phyloP scores from a whole-genome alignment of 2,113 vertebrate genomes.

The Zingel zingel region DNA sequence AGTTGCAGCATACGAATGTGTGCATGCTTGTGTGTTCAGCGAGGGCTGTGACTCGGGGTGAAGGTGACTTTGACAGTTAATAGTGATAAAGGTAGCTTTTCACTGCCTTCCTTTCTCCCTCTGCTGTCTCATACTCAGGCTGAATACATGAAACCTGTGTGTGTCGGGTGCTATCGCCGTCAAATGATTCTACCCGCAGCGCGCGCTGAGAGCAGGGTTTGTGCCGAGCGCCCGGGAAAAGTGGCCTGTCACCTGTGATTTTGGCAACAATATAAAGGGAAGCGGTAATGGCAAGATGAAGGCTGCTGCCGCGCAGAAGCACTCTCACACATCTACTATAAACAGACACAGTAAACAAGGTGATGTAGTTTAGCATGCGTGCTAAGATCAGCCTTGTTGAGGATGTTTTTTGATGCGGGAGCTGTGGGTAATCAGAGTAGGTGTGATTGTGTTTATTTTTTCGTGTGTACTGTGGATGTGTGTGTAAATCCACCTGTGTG shows the following conservation, averaged over 20 bases:
- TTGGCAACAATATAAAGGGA: conserved; percentile 81
- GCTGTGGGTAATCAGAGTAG: conserved; percentile 47
- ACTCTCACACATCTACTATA: conserved; percentile 50
- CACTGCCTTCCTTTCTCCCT: conserved; percentile 73
- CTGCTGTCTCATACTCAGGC: conserved; percentile 82
- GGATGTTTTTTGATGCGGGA: conserved; percentile 34
- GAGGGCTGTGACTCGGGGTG: conserved; percentile 39
- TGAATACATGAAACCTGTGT: conserved; percentile 84
- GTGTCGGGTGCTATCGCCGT: conserved; percentile 86
- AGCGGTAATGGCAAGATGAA: conserved; percentile 83
- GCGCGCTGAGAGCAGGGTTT: conserved; percentile 12
- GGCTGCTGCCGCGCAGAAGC: conserved; percentile 53
- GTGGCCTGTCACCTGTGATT: conserved; percentile 90
- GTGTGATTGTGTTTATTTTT: conserved; percentile 44
- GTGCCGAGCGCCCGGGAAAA: conserved; percentile 77
- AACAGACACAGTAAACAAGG: conserved; percentile 65
- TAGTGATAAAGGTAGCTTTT: conserved; percentile 80
- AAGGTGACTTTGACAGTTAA: conserved; percentile 89
- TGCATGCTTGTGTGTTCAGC: not conserved
- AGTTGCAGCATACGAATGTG: not conserved
- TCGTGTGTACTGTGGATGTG: conserved; percentile 11
- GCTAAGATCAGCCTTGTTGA: conserved; percentile 28
- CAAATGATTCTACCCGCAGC: conserved; percentile 84
- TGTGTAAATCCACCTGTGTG: conserved; percentile 24
- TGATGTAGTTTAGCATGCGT: conserved; percentile 67